Evolutionary conservation across 2,797 vertebrate genomes (phyloP), one percentile per base, ranked within the genome.

Genomic region (Numenius phaeopus): DNA sequence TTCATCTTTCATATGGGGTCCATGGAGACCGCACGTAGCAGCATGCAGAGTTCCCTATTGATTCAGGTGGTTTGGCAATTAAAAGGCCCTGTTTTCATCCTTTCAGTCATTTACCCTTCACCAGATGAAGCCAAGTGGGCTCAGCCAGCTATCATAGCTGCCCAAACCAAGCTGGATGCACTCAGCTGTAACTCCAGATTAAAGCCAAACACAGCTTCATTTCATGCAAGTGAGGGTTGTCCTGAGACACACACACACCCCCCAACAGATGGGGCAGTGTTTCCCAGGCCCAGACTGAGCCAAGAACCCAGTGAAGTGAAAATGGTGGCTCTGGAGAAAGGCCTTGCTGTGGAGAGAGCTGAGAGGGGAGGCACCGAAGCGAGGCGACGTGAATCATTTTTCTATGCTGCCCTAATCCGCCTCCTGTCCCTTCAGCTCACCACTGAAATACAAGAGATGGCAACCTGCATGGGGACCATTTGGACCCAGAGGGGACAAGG

Each of bases 1-100:
- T 94, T 90, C 76, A 84, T 90, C 94, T 76, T 92, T 94, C 91
- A 90, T 81, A 64, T 40, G 66, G 84, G 44, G 94, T 92, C 95
- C 97, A 77, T 91, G 92, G 95, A 96, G 95, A 97, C 95, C 92
- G 86, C 76, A 72, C 19, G 6, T 55, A 92, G 92, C 42, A 86
- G 55, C 72, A 46, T 37, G 82, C 50, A 39, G 87, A 47, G 65
- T 34, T 94, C 54, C 89, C 80, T 92, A 96, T 97, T 96, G 95
- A 97, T 96, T 95, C 79, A 57, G 78, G 82, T 57, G 70, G 65
- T 62, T 69, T 90, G 89, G 87, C 94, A 95, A 97, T 96, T 97
- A 94, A 91, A 94, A 90, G 94, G 4, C 50, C 42, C 30, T 32
- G 20, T 84, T 92, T 86, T 65, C 79, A 72, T 86, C 84, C 49